phyloP scores from a whole-genome alignment of 2,797 vertebrate genomes.

The Amphiprion clarkii region DNA sequence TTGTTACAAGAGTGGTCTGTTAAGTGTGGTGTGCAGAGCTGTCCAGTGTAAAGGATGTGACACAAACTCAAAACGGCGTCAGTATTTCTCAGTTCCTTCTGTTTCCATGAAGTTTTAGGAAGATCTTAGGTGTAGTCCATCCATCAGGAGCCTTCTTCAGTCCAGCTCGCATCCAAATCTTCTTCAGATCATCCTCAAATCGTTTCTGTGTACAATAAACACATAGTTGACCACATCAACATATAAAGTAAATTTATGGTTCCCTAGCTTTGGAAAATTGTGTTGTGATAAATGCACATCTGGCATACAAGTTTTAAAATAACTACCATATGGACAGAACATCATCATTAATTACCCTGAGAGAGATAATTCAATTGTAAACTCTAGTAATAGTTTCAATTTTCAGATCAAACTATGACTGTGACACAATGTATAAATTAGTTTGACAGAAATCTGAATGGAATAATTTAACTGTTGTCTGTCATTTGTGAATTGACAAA shows the following conservation, averaged over 20 bases:
- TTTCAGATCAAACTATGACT: not conserved
- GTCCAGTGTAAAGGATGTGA: constrained; percentile 6
- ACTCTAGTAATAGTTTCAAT: not conserved
- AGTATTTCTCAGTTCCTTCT: constrained; percentile 63
- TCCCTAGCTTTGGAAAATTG: not conserved
- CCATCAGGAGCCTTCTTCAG: constrained; percentile 89
- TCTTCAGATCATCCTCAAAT: constrained; percentile 91
- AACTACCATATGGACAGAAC: too few species aligned
- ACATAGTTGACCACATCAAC: not conserved
- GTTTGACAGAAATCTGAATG: not conserved
- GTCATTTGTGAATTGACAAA: not conserved
- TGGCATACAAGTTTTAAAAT: not conserved
- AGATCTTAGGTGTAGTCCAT: constrained; percentile 92
- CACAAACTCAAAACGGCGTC: not conserved
- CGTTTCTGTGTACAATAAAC: constrained; percentile 76
- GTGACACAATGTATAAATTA: not conserved
- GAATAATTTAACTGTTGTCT: not conserved
- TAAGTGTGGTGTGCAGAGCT: not conserved
- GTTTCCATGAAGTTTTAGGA: constrained; percentile 78
- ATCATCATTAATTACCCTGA: not conserved
- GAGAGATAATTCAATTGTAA: not conserved
- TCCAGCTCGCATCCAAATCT: constrained; percentile 90
- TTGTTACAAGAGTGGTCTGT: not conserved
- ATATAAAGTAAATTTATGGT: not conserved
- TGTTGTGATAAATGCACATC: not conserved